Percentiles rank a stretch among this genome's conserved stretches.
Evolutionary conservation across 2,113 vertebrate species (phyloP).

Genomic region (Chroicocephalus ridibundus): DNA sequence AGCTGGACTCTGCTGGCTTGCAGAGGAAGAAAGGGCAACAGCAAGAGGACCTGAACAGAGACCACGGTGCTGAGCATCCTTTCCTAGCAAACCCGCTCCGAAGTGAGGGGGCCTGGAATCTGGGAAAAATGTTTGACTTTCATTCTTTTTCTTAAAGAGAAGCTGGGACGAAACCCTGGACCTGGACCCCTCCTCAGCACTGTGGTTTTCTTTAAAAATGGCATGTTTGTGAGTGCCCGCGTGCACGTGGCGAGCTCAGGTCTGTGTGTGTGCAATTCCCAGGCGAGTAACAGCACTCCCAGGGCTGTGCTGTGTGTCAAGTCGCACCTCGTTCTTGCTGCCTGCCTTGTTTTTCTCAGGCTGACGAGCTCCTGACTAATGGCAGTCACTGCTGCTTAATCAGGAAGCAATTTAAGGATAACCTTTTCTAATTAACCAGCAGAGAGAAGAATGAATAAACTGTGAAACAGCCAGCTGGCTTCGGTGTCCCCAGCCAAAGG

Average conservation of each 20-base stretch:
- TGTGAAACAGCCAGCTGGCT: constrained; percentile 42
- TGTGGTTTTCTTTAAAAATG: not conserved
- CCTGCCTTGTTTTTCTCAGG: not conserved
- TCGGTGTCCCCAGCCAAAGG: not conserved
- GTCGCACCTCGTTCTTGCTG: not conserved
- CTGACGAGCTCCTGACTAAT: constrained; percentile 48
- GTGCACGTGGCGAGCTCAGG: fast-evolving
- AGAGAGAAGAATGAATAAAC: constrained; percentile 40
- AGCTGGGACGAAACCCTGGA: not conserved
- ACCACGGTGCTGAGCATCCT: not conserved
- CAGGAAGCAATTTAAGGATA: constrained; percentile 62
- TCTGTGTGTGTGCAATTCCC: not conserved
- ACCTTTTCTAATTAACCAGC: constrained; percentile 59
- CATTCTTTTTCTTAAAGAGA: not conserved
- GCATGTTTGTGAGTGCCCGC: fast-evolving
- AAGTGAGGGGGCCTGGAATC: not conserved
- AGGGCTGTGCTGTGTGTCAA: not conserved
- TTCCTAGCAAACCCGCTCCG: not conserved
- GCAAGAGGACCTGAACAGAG: not conserved
- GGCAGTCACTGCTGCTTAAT: constrained; percentile 47
- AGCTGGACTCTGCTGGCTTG: not conserved
- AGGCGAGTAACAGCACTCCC: not conserved
- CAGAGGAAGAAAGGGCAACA: not conserved
- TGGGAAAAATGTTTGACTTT: not conserved
- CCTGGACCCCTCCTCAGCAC: not conserved